phyloP scores from a whole-genome alignment of 2,113 vertebrate genomes.

The Pycnonotus jocosus region DNA sequence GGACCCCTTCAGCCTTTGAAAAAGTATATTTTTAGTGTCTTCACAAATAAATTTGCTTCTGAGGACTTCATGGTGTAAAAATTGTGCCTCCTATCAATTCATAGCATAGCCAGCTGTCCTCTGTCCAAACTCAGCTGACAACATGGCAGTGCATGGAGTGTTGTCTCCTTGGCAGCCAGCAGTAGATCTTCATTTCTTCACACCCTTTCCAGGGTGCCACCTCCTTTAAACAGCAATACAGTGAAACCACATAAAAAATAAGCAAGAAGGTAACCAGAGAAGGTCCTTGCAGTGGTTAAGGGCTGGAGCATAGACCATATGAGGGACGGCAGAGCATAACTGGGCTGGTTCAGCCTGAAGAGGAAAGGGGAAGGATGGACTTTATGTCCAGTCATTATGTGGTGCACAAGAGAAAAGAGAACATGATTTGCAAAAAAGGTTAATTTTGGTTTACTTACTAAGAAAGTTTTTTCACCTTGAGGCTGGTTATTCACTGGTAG shows the following conservation, averaged over 20 bases:
- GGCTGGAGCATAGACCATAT: background rate
- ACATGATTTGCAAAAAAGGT: accelerated
- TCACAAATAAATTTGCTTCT: background rate
- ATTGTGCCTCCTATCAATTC: background rate
- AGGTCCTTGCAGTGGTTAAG: background rate
- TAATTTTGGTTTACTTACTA: background rate
- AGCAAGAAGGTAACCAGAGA: background rate
- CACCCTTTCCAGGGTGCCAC: background rate
- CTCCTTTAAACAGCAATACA: background rate
- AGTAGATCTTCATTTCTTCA: background rate
- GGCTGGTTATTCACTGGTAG: background rate
- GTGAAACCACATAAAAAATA: background rate
- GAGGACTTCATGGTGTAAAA: background rate
- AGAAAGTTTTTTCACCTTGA: background rate
- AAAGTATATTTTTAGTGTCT: background rate
- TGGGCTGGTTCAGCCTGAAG: background rate
- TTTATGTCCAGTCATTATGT: background rate
- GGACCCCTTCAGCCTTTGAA: background rate
- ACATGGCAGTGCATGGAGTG: background rate
- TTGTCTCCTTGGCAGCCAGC: background rate
- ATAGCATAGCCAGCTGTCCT: background rate
- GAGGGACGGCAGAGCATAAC: background rate
- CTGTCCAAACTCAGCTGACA: background rate
- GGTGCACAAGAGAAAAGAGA: background rate
- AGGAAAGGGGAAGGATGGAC: background rate